Evolutionary conservation across 2,113 vertebrate species (phyloP), one percentile per base, ranked within the genome.

Genomic region (Monarcha castaneiventris): DNA sequence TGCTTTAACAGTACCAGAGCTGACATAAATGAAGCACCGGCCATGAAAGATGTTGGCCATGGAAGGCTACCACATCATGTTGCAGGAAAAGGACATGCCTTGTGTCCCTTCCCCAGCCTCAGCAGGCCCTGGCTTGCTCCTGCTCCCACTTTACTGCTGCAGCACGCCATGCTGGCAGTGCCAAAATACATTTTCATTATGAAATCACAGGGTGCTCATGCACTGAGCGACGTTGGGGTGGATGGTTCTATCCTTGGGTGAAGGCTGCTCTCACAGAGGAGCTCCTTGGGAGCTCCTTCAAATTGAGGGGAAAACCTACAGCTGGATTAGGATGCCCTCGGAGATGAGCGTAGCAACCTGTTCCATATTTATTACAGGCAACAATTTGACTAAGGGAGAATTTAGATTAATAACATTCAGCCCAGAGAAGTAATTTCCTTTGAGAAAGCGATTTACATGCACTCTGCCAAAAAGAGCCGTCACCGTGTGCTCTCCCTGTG

Each of bases 341-440:
- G 98, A 97, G 97, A 98, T 98, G 98, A 99, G 98, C 97, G 95
- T 98, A 98, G 96, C 97, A 97, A 98, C 98, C 98, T 98, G 98
- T 98, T 99, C 98, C 98, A 97, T 99, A 99, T 99, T 99, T 99
- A 99, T 99, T 98, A 98, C 96, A 97, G 98, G 98, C 98, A 98
- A 98, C 98, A 98, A 98, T 99, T 98, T 98, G 98, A 99, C 98
- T 98, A 98, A 98, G 97, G 97, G 98, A 98, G 99, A 99, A 99
- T 99, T 99, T 99, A 98, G 99, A 99, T 99, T 98, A 99, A 99
- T 99, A 99, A 98, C 98, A 97, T 98, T 98, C 98, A 98, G 98
- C 98, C 98, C 90, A 79, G 97, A 99, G 98, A 99, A 99, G 99
- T 99, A 98, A 99, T 99, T 99, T 99, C 99, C 99, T 99, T 98